Conservation (phyloP, 1,140 invertebrate species). For the Heliconius hewitsoni region DNA sequence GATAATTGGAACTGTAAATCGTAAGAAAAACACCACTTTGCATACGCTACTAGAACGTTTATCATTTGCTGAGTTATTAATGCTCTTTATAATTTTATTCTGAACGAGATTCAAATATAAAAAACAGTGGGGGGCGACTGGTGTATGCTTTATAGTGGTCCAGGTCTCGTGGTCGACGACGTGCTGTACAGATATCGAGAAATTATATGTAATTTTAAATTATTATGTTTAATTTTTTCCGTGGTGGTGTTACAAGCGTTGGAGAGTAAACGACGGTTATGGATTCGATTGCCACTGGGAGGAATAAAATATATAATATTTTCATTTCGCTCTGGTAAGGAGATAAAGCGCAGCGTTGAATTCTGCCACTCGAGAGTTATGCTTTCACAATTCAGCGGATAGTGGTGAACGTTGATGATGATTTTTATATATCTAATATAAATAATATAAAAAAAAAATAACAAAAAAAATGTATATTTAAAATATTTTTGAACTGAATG, state of each 20-base stretch:
- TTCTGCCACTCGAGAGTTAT: no score
- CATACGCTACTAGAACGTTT: constrained; percentile 64
- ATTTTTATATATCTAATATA: no score
- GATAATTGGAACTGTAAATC: constrained; percentile 72
- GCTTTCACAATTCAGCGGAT: no score
- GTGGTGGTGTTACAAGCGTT: no score
- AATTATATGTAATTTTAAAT: background rate
- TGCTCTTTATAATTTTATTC: constrained; percentile 74
- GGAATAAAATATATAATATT: no score
- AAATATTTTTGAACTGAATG: constrained; percentile 28
- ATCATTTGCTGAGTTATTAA: constrained; percentile 74
- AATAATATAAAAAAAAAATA: no score
- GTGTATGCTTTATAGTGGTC: constrained; percentile 60
- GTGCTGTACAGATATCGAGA: constrained; percentile 30
- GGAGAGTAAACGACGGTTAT: no score
- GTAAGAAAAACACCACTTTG: constrained; percentile 55
- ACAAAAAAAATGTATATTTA: background rate
- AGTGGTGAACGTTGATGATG: no score
- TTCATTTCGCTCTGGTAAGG: no score
- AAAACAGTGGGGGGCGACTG: constrained; percentile 70
- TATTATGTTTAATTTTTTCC: background rate
- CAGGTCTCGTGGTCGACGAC: constrained; percentile 48
- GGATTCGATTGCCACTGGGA: no score
- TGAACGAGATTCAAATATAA: constrained; percentile 69
- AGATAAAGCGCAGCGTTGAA: no score